These are phyloP conservation scores for Diaperis boleti DNA, from an alignment of 2,888 invertebrate genomes.

Conservation along the genomic window DNA sequence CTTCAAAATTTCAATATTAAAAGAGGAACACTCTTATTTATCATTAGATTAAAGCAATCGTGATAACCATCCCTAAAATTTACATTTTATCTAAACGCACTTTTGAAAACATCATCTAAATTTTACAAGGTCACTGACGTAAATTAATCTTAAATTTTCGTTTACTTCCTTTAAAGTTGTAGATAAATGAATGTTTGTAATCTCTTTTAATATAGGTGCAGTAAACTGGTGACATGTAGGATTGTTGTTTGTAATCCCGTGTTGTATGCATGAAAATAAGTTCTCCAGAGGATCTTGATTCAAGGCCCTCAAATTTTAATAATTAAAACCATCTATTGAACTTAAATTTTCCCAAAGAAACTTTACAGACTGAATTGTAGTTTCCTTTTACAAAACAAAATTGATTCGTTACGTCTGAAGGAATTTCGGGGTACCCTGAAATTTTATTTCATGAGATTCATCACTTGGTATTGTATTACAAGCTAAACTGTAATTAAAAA, in stretches of 20 bases:
- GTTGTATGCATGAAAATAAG: too few relatives aligned
- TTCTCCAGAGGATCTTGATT: too few relatives aligned
- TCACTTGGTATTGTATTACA: too few relatives aligned
- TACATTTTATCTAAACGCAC: not conserved
- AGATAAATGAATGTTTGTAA: slow-evolving; percentile 3
- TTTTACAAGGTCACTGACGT: slow-evolving; percentile 13
- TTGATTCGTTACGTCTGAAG: not conserved
- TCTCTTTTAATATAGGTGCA: too few relatives aligned
- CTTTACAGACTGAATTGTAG: not conserved
- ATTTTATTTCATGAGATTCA: too few relatives aligned
- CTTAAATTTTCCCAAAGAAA: not conserved
- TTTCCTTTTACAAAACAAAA: not conserved
- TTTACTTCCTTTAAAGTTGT: slow-evolving; percentile 7
- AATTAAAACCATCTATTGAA: not conserved
- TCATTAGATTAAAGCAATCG: not conserved
- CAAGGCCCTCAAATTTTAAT: not conserved
- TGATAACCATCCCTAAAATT: not conserved
- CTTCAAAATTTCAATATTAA: not conserved
- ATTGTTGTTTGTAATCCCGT: too few relatives aligned
- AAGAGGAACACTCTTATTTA: not conserved
- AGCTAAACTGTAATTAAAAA: too few relatives aligned
- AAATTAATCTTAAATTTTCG: not conserved
- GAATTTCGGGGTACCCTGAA: not conserved
- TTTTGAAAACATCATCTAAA: not conserved
- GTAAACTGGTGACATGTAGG: too few relatives aligned